Evolutionary conservation across 2,797 vertebrate genomes (phyloP).

Genomic region (Acanthis flammea): DNA sequence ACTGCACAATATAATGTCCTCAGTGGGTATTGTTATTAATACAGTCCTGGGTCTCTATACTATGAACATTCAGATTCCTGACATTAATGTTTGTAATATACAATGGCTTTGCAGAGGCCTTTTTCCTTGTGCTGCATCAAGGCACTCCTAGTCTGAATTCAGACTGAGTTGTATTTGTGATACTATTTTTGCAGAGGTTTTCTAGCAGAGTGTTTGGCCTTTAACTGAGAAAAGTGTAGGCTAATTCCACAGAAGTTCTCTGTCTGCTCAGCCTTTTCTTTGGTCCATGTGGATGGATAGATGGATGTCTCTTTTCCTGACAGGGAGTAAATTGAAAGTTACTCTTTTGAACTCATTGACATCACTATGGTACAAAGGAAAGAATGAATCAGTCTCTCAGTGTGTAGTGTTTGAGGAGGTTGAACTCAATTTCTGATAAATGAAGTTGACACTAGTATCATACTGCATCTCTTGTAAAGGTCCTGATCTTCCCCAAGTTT

Average conservation of each 20-base stretch:
- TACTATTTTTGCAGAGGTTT: not conserved
- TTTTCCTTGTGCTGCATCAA: not conserved
- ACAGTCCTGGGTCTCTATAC: not conserved
- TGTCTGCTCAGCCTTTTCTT: not conserved
- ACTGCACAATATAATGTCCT: not conserved
- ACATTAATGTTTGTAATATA: not conserved
- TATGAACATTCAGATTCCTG: not conserved
- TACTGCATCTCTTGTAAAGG: constrained; percentile 7
- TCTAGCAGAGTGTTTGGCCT: not conserved
- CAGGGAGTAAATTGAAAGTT: constrained; percentile 24
- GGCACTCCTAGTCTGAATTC: not conserved
- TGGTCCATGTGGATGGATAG: not conserved
- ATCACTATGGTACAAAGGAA: not conserved
- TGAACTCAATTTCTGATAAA: constrained; percentile 36
- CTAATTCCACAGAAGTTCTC: not conserved
- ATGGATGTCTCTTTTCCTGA: not conserved
- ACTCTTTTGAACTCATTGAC: not conserved
- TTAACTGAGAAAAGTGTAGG: not conserved
- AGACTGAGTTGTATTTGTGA: not conserved
- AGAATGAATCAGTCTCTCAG: not conserved
- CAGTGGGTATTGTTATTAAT: not conserved
- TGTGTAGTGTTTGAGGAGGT: not conserved
- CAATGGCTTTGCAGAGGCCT: not conserved
- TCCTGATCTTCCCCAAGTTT: constrained; percentile 4
- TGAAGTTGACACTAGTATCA: not conserved